Evolutionary conservation across 2,113 vertebrate genomes (phyloP).

Genomic region (Rutilus rutilus): DNA sequence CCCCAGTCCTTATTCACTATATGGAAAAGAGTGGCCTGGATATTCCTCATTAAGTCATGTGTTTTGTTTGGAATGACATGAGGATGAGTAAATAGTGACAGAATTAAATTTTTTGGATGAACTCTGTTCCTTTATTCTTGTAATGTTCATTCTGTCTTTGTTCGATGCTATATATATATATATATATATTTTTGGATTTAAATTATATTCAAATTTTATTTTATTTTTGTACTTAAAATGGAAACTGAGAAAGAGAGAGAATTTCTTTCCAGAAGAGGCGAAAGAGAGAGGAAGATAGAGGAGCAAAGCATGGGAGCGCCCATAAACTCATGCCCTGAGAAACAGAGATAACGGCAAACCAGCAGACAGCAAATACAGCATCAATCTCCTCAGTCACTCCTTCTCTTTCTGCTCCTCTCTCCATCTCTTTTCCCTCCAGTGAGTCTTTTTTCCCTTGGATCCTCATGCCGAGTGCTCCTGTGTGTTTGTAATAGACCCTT

Average conservation of each 20-base stretch:
- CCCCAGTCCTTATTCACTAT: not conserved
- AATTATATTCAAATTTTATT: not conserved
- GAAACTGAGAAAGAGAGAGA: constrained; percentile 14
- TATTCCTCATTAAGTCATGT: constrained; percentile 3
- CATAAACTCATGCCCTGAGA: constrained; percentile 67
- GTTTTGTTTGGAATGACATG: not conserved
- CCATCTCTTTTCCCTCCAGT: constrained; percentile 50
- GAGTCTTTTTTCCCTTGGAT: constrained; percentile 40
- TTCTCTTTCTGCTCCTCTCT: constrained; percentile 41
- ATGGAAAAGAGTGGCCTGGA: not conserved
- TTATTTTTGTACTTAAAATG: not conserved
- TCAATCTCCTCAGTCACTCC: constrained; percentile 63
- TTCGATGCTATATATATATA: not conserved
- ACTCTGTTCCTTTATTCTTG: not conserved
- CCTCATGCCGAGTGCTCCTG: constrained; percentile 30
- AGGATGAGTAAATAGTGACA: not conserved
- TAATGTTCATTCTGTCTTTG: not conserved
- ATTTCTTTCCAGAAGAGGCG: not conserved
- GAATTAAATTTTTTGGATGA: not conserved
- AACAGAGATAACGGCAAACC: constrained; percentile 70
- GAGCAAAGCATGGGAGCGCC: constrained; percentile 48
- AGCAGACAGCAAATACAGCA: constrained; percentile 71
- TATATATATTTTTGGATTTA: too few relatives aligned
- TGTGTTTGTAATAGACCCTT: constrained; percentile 52
- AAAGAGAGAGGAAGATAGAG: constrained; percentile 42